A percentile compares a stretch with the other conserved stretches of the same genome.
phyloP scores from a whole-genome alignment of 2,888 invertebrate species.

The Dicranocentrus wangi region DNA sequence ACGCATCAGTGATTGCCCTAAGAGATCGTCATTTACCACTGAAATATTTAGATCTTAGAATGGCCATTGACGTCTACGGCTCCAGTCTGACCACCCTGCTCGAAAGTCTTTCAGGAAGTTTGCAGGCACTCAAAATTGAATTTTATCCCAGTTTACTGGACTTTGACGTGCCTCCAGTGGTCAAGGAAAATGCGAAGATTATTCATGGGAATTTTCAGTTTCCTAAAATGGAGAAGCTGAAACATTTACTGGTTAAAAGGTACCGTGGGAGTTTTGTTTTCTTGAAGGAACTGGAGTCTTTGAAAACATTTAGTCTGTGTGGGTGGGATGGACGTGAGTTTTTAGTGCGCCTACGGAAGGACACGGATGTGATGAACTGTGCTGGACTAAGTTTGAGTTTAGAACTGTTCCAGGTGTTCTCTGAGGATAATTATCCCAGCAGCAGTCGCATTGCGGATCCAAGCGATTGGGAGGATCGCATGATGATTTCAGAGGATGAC shows the following conservation, averaged over 20 bases:
- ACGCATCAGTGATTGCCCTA: slow-evolving; percentile 57
- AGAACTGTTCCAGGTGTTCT: slow-evolving; percentile 34
- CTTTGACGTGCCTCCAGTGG: background rate
- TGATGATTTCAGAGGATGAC: slow-evolving; percentile 23
- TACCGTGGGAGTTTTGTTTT: slow-evolving; percentile 41
- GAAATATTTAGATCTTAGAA: slow-evolving; percentile 53
- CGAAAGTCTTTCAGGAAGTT: slow-evolving; percentile 45
- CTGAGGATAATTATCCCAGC: background rate
- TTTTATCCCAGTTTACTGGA: slow-evolving; percentile 55
- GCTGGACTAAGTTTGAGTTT: slow-evolving; percentile 8
- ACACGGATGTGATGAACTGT: slow-evolving; percentile 5
- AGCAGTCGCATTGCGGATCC: no score
- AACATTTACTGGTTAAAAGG: slow-evolving; percentile 58
- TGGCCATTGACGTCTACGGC: slow-evolving; percentile 56
- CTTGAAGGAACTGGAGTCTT: slow-evolving; percentile 1
- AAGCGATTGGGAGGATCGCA: no score
- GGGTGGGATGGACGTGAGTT: slow-evolving; percentile 34
- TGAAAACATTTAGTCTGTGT: slow-evolving; percentile 34
- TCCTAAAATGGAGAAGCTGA: slow-evolving; percentile 55
- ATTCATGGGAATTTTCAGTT: slow-evolving; percentile 52
- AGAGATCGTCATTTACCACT: slow-evolving; percentile 59
- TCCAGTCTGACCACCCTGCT: slow-evolving; percentile 38
- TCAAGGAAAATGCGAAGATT: slow-evolving; percentile 2
- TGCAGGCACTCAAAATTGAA: slow-evolving; percentile 56
- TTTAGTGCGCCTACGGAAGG: background rate